These are phyloP conservation scores for Helicoverpa zea DNA, from an alignment of 1,140 invertebrate genomes.

Conservation along the genomic window DNA sequence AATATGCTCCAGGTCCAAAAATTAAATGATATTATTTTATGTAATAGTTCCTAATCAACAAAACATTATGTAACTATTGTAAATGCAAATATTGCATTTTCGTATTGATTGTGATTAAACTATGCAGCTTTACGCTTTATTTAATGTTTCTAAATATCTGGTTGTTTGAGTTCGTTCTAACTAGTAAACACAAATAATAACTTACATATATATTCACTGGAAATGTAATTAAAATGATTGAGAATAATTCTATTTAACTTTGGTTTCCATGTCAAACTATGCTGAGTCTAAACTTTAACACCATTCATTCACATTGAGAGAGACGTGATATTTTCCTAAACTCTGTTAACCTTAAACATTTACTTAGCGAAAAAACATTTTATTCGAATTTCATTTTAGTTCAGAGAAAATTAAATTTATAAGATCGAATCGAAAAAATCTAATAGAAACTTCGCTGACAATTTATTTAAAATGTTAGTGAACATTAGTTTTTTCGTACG, in stretches of 20 bases:
- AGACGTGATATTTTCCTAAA: too few relatives aligned
- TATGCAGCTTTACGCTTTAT: neutral
- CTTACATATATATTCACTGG: neutral
- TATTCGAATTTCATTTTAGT: neutral
- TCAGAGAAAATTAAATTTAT: conserved; percentile 9
- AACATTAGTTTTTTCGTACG: neutral
- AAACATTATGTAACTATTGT: too few relatives aligned
- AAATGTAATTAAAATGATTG: neutral
- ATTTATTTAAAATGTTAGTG: conserved; percentile 1
- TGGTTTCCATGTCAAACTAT: neutral
- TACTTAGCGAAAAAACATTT: neutral
- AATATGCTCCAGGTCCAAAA: too few relatives aligned
- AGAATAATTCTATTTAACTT: neutral
- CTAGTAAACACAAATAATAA: neutral
- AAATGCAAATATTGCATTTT: too few relatives aligned
- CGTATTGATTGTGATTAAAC: neutral
- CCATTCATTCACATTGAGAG: too few relatives aligned
- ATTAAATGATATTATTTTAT: too few relatives aligned
- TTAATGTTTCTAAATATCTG: neutral
- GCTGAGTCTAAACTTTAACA: too few relatives aligned
- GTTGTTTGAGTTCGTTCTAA: neutral
- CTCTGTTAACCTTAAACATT: neutral
- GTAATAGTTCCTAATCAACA: too few relatives aligned
- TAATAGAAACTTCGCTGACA: conserved; percentile 10
- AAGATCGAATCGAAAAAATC: conserved; percentile 2